phyloP scores from a whole-genome alignment of 2,888 invertebrate genomes.

The Anodontia alba region DNA sequence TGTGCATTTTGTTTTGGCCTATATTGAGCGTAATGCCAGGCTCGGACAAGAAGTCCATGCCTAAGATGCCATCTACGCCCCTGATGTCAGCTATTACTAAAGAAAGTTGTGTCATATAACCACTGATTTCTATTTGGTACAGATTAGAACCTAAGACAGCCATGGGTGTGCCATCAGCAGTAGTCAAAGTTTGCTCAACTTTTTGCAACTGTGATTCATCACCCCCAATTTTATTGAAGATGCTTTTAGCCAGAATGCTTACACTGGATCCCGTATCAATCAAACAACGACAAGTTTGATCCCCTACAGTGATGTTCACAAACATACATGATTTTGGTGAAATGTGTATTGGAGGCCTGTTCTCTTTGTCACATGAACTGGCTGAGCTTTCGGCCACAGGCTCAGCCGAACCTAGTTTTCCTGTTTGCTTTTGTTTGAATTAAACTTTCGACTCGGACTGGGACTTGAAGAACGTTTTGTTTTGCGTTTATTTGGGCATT shows the following conservation, averaged over 20 bases:
- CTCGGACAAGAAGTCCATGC: conserved; percentile 47
- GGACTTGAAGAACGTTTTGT: not conserved
- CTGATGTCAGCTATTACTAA: conserved; percentile 3
- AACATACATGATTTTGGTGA: not conserved
- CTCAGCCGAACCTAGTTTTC: not conserved
- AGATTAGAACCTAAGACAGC: not conserved
- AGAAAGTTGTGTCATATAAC: not conserved
- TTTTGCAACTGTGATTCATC: not conserved
- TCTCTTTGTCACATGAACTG: not conserved
- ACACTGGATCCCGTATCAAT: not conserved
- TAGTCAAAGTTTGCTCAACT: not conserved
- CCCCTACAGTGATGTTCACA: not conserved
- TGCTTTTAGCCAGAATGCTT: not conserved
- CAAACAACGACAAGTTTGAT: not conserved
- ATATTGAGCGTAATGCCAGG: conserved; percentile 40
- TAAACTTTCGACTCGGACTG: not conserved
- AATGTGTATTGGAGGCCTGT: not conserved
- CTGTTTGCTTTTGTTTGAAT: not conserved
- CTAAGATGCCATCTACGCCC: conserved; percentile 36
- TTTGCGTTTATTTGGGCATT: not conserved
- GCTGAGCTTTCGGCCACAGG: not conserved
- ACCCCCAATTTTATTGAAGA: not conserved
- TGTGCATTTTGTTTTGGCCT: conserved; percentile 29
- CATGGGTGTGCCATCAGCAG: not conserved
- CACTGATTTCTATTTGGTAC: not conserved